Conservation (phyloP, 2,797 vertebrate species). For the Gastrophryne carolinensis region DNA sequence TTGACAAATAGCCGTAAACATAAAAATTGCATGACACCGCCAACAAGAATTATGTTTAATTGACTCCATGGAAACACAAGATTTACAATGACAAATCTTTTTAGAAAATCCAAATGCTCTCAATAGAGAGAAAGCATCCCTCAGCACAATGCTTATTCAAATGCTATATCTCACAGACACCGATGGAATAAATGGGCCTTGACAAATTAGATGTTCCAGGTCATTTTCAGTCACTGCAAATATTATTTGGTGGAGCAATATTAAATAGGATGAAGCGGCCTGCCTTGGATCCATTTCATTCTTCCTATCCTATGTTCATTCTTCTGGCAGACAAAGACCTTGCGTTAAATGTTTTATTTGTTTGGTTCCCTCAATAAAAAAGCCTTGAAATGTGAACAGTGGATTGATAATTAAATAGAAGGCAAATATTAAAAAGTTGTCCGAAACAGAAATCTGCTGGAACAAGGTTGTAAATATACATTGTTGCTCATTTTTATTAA, state of each 20-base stretch:
- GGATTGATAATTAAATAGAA: constrained; percentile 24
- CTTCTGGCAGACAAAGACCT: constrained; percentile 38
- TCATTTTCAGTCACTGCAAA: constrained; percentile 40
- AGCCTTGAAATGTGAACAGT: constrained; percentile 39
- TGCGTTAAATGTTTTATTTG: constrained; percentile 45
- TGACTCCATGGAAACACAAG: constrained; percentile 30
- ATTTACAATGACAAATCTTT: constrained; percentile 47
- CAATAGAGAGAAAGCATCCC: constrained; percentile 43
- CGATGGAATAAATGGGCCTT: constrained; percentile 47
- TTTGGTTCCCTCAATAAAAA: constrained; percentile 21
- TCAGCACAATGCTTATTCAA: constrained; percentile 27
- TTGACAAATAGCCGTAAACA: constrained; percentile 22
- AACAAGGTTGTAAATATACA: too few relatives aligned
- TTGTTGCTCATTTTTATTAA: too few relatives aligned
- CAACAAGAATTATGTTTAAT: constrained; percentile 44
- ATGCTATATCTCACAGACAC: constrained; percentile 40
- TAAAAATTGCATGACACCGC: constrained; percentile 34
- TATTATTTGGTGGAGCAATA: constrained; percentile 29
- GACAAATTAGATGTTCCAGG: constrained; percentile 51
- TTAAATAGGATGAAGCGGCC: constrained; percentile 22
- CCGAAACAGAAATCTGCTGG: too few relatives aligned
- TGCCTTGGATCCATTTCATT: constrained; percentile 32
- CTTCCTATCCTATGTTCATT: constrained; percentile 28
- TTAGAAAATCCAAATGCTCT: constrained; percentile 42
- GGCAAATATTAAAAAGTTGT: constrained; percentile 16